Evolutionary conservation across 2,113 vertebrate species (phyloP).

Genomic region (Tachysurus vachellii): DNA sequence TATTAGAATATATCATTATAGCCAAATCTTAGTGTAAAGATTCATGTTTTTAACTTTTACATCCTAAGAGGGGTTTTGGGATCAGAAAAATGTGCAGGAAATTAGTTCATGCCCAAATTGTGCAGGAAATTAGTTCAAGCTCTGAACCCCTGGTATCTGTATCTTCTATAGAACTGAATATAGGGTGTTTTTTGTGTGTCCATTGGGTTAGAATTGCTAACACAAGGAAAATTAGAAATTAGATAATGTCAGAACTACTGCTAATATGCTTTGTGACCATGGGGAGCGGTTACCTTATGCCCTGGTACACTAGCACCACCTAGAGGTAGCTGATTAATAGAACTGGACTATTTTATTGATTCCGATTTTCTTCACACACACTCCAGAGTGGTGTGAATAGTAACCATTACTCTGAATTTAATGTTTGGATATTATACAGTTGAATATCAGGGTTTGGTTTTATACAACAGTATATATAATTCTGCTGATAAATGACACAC

Average conservation of each 20-base stretch:
- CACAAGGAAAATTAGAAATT: too few relatives aligned
- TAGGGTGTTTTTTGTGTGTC: background rate
- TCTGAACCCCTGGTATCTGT: background rate
- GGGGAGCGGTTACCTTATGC: background rate
- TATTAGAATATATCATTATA: background rate
- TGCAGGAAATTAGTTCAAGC: background rate
- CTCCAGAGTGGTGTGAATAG: background rate
- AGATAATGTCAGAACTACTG: background rate
- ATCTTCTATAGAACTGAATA: background rate
- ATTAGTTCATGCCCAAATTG: background rate
- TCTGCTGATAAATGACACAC: background rate
- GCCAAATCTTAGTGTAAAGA: background rate
- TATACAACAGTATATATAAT: background rate
- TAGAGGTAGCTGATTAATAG: background rate
- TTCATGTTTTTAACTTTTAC: background rate
- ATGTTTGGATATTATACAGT: background rate
- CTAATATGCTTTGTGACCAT: background rate
- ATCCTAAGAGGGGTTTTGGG: background rate
- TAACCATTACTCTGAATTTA: background rate
- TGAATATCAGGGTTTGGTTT: background rate
- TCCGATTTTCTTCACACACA: background rate
- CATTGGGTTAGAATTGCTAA: background rate
- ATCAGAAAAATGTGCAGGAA: background rate
- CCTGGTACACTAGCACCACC: background rate
- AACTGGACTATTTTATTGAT: background rate